Evolutionary conservation across 2,113 vertebrate genomes (phyloP).

Genomic region (Catharus bicknelli): DNA sequence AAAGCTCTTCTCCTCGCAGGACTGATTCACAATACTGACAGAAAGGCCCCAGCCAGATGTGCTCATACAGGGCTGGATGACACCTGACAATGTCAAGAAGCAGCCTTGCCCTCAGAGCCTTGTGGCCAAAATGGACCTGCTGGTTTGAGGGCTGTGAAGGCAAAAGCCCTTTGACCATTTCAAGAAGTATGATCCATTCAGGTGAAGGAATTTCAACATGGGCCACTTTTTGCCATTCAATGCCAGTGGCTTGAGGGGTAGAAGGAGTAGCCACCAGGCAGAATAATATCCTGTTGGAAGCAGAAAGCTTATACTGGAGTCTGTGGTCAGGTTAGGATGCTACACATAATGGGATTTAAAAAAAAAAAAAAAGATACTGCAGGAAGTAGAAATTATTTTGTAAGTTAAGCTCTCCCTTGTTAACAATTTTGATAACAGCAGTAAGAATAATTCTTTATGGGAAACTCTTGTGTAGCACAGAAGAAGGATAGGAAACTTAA

Average conservation of each 20-base stretch:
- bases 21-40: background rate
- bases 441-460: background rate
- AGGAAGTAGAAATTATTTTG: background rate
- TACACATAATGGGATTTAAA: background rate
- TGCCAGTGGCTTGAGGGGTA: background rate
- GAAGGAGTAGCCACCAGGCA: background rate
- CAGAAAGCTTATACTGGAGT: background rate
- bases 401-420: background rate
- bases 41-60: background rate
- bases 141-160: background rate
- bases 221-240: background rate
- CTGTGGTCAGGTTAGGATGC: background rate
- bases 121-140: background rate
- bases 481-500: background rate
- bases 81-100: background rate
- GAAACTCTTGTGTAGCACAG: background rate
- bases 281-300: background rate
- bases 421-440: background rate
- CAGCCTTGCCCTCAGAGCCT: background rate
- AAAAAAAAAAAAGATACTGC: background rate
- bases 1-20: background rate
- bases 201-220: background rate
- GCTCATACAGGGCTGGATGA: fast-evolving
- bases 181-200: background rate
- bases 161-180: background rate